Evolutionary conservation across 2,113 vertebrate species (phyloP), one percentile per base, ranked within the genome.

Genomic region (Bostrychus sinensis): DNA sequence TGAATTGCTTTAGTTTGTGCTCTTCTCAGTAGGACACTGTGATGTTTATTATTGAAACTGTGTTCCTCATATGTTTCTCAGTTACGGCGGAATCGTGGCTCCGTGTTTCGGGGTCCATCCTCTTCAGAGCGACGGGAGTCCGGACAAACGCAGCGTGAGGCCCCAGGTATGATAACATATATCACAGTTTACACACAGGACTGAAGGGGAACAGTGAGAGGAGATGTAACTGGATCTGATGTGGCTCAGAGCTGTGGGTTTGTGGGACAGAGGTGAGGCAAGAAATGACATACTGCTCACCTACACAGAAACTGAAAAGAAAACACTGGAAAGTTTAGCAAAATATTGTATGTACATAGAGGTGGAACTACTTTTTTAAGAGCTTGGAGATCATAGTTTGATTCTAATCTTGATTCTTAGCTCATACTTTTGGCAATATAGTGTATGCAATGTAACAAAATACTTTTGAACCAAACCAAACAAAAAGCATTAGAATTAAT

Each of bases 11-110:
- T n/a, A n/a, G n/a, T n/a, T n/a, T n/a, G n/a, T n/a, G n/a, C n/a
- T 48, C 23, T 68, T 32, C 66, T 10, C 70, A 43, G 70, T 58
- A 13, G 61, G 64, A 26, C 1, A 0, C 1, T 19, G 0, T 0
- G 0, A 0, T 43, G 5, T 71, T 74, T 76, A 19, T 78, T 70
- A 16, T 69, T 43, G 38, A 8, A 54, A 13, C 9, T 11, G 12
- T 11, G 5, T 43, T 38, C 1, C 16, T 62, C n/a, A n/a, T 72
- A 0, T 25, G 65, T 34, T 32, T 66, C 55, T 53, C 71, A 91
- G 90, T 2, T 87, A 77, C 78, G 86, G 87, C 4, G 75, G 56
- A 55, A 77, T 85, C 16, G n/a, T 88, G 68, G 75, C 76, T 16
- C 74, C 7, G 0, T 86, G 86, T 58, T 72, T 86, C 5, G 89